Percentiles rank a stretch among this genome's conserved stretches.
These are phyloP conservation scores for Upupa epops DNA, from an alignment of 2,113 vertebrate genomes.

Conservation along the genomic window DNA sequence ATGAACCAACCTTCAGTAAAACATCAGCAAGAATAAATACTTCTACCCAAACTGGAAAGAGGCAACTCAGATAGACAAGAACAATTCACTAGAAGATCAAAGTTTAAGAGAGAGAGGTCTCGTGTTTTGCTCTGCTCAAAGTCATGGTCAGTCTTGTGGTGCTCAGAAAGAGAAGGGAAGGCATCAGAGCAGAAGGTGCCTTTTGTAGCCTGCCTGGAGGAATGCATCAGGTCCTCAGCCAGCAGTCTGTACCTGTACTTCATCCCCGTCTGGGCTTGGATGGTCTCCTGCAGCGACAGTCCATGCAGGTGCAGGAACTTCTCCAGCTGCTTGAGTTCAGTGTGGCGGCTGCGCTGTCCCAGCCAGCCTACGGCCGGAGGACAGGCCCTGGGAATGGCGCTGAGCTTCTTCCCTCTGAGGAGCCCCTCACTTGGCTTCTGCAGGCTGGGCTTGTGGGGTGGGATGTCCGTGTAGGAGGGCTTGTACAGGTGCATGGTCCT, in stretches of 20 bases:
- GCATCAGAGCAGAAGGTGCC: fast-evolving
- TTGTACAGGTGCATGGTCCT: constrained; percentile 87
- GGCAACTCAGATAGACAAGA: background rate
- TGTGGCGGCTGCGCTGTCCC: constrained; percentile 12
- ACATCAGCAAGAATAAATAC: background rate
- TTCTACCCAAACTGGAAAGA: background rate
- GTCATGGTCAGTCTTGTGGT: fast-evolving
- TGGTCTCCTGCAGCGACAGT: constrained; percentile 79
- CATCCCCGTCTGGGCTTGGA: constrained; percentile 81
- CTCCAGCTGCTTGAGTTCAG: constrained; percentile 81
- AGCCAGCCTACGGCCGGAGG: constrained; percentile 68
- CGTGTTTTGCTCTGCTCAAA: fast-evolving
- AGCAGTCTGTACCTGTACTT: constrained; percentile 82
- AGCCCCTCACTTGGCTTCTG: constrained; percentile 58
- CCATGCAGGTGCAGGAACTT: constrained; percentile 83
- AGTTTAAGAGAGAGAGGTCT: fast-evolving
- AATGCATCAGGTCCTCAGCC: background rate
- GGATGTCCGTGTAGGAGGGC: constrained; percentile 80
- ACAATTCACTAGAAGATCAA: too few species aligned
- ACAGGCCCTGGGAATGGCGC: background rate
- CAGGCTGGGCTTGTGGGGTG: constrained; percentile 76
- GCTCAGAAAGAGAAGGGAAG: background rate
- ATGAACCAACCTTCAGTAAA: background rate
- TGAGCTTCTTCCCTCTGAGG: constrained; percentile 52
- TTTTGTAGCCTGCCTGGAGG: background rate